phyloP scores from a whole-genome alignment of 37 sponge, comb jelly and placozoan genomes.

The Spongilla lacustris region DNA sequence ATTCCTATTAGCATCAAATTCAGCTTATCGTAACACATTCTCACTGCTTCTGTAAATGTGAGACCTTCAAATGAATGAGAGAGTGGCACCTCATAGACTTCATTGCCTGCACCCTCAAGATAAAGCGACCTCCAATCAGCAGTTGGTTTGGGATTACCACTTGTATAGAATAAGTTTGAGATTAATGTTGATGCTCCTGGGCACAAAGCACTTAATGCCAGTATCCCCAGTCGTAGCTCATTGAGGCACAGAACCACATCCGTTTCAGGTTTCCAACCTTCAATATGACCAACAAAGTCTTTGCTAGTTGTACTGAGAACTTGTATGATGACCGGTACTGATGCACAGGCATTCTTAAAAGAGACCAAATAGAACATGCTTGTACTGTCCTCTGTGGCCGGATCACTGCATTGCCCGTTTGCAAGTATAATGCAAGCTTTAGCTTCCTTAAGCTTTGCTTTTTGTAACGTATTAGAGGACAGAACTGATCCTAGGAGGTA shows the following conservation, averaged over 20 bases:
- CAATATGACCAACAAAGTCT: slow-evolving; percentile 28
- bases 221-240: slow-evolving; percentile 78
- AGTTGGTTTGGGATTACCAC: background rate
- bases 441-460: slow-evolving; percentile 43
- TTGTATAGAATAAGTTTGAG: slow-evolving; percentile 70
- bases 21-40: slow-evolving; percentile 64
- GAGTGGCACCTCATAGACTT: slow-evolving; percentile 58
- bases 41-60: slow-evolving; percentile 51
- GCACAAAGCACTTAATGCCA: slow-evolving; percentile 77
- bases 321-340: slow-evolving; percentile 71
- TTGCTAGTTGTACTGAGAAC: slow-evolving; percentile 52
- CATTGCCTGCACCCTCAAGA: slow-evolving; percentile 62
- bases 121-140: slow-evolving; percentile 45
- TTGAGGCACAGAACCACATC: slow-evolving; percentile 74
- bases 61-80: slow-evolving; percentile 49
- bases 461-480: slow-evolving; percentile 55
- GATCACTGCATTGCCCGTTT: slow-evolving; percentile 36
- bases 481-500: slow-evolving; percentile 70
- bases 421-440: slow-evolving; percentile 68
- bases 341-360: slow-evolving; percentile 63
- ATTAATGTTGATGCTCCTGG: slow-evolving; percentile 86
- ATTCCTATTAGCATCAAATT: slow-evolving; percentile 78
- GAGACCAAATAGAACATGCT: slow-evolving; percentile 77
- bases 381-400: slow-evolving; percentile 55
- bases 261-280: slow-evolving; percentile 28